Evolutionary conservation across 2,888 invertebrate species (phyloP).

Genomic region (Plemyria rubiginata): DNA sequence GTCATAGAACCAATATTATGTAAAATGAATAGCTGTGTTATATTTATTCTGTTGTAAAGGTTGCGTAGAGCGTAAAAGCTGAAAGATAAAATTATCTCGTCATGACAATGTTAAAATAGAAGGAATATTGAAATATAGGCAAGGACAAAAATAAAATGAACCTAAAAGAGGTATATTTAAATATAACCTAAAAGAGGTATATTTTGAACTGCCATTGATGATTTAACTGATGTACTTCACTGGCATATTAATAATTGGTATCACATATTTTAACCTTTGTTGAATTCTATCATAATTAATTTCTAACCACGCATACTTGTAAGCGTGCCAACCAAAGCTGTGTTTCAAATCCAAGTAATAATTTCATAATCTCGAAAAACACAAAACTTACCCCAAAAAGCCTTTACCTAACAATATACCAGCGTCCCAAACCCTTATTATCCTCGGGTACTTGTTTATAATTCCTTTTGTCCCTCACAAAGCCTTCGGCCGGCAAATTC

Average conservation of each 20-base stretch:
- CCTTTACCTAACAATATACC: conserved; percentile 23
- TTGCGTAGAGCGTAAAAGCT: too few relatives aligned
- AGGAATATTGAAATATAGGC: too few relatives aligned
- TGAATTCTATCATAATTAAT: background rate
- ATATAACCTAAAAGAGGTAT: too few relatives aligned
- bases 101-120: too few relatives aligned
- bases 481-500: conserved; percentile 65
- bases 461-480: conserved; percentile 75
- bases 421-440: conserved; percentile 48
- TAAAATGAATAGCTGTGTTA: too few relatives aligned
- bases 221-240: too few relatives aligned
- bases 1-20: too few relatives aligned
- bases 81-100: too few relatives aligned
- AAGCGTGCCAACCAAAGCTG: background rate
- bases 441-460: conserved; percentile 65
- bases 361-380: conserved; percentile 23
- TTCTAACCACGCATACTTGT: background rate
- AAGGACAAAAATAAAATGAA: too few relatives aligned
- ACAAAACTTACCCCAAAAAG: conserved; percentile 23
- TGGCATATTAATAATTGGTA: background rate
- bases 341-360: conserved; percentile 18
- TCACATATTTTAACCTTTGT: background rate
- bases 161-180: too few relatives aligned
- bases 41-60: too few relatives aligned
- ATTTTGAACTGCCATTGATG: too few relatives aligned